Conservation (phyloP, 2,888 invertebrate genomes). For the Pseudoips prasinana region DNA sequence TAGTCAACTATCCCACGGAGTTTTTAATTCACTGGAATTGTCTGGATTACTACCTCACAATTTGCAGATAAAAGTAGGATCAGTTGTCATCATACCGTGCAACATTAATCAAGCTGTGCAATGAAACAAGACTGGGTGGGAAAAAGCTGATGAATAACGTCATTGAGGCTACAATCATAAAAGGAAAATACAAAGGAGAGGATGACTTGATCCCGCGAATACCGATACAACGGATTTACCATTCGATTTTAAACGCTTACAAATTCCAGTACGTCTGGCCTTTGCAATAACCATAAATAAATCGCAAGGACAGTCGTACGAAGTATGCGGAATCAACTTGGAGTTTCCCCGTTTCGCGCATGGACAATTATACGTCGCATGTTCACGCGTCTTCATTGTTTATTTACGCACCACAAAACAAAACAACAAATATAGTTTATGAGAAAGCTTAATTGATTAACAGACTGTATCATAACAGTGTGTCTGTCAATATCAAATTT, state of each 20-base stretch:
- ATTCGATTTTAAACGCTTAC: no score
- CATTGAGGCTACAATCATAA: not conserved
- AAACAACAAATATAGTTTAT: slow-evolving; percentile 2
- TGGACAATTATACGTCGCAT: no score
- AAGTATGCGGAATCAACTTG: no score
- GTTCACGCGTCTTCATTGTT: slow-evolving; percentile 1
- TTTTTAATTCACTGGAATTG: not conserved
- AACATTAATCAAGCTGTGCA: not conserved
- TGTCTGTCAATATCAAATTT: no score
- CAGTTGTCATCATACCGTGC: not conserved
- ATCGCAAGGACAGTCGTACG: no score
- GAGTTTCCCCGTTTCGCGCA: no score
- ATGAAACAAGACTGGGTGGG: no score
- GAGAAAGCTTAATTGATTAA: slow-evolving; percentile 2
- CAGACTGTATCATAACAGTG: no score
- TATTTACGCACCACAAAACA: slow-evolving; percentile 2
- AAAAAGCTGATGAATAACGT: no score
- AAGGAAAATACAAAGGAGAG: not conserved
- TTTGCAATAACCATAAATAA: no score
- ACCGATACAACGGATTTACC: not conserved
- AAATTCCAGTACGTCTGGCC: no score
- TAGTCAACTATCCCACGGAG: no score
- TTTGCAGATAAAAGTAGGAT: not conserved
- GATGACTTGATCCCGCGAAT: not conserved
- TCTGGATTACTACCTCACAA: not conserved